These are phyloP conservation scores for Ophraella communa DNA, from an alignment of 2,888 invertebrate species.

Conservation along the genomic window DNA sequence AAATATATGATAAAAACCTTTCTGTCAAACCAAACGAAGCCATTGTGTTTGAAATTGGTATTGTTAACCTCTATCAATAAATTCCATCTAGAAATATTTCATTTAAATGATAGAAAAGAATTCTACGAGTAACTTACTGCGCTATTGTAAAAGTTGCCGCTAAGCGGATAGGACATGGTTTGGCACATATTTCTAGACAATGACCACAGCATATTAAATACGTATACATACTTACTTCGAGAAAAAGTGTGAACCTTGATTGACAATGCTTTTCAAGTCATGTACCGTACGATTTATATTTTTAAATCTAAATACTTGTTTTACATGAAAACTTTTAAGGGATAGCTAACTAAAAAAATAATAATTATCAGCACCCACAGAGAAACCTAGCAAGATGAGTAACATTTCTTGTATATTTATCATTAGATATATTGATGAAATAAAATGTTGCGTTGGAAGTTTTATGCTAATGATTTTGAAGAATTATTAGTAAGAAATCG, in stretches of 20 bases:
- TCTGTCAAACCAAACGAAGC: neutral
- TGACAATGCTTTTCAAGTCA: neutral
- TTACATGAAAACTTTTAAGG: too few relatives aligned
- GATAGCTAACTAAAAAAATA: too few relatives aligned
- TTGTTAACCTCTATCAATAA: neutral
- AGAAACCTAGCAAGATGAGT: too few relatives aligned
- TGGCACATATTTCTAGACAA: conserved; percentile 11
- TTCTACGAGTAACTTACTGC: neutral
- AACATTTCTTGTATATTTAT: too few relatives aligned
- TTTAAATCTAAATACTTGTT: neutral
- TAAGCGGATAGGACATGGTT: conserved; percentile 17
- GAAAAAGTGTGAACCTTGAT: conserved; percentile 15
- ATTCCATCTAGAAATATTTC: neutral
- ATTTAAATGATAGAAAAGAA: neutral
- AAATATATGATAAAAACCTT: neutral
- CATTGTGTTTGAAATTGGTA: neutral
- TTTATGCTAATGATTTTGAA: too few relatives aligned
- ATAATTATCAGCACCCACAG: too few relatives aligned
- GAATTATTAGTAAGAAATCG: too few relatives aligned
- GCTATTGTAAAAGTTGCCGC: conserved; percentile 8
- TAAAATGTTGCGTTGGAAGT: too few relatives aligned
- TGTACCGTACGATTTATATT: neutral
- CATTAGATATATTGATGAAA: too few relatives aligned
- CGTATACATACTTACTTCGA: neutral
- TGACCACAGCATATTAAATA: conserved; percentile 5